These are phyloP conservation scores for Cryptoprocta ferox DNA, from an alignment of 2,797 vertebrate genomes.

Conservation along the genomic window DNA sequence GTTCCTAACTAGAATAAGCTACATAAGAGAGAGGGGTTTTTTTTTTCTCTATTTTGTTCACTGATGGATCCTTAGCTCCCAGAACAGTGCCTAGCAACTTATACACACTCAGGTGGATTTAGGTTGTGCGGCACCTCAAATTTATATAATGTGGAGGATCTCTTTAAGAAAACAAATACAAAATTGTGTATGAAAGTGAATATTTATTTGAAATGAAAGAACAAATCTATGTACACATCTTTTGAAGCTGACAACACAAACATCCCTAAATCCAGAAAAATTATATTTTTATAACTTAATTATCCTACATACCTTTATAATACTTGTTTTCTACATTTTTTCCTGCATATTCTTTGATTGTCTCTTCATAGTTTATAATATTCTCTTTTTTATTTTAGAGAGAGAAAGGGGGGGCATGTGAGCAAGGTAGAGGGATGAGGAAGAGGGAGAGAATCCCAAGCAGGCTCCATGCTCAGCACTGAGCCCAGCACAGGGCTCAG, in stretches of 20 bases:
- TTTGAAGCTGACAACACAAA: slow-evolving; percentile 7
- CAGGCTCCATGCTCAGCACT: too few relatives aligned
- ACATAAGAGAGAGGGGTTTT: background rate
- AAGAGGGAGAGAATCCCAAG: too few relatives aligned
- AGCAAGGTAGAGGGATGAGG: too few relatives aligned
- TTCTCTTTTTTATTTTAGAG: too few relatives aligned
- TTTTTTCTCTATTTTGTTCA: background rate
- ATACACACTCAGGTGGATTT: background rate
- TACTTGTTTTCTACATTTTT: background rate
- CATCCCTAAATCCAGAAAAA: slow-evolving; percentile 15
- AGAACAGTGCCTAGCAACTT: background rate
- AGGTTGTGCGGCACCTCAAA: background rate
- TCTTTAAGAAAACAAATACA: background rate
- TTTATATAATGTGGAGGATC: background rate
- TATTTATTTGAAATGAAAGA: slow-evolving; percentile 9
- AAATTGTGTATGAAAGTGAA: background rate
- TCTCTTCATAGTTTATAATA: background rate
- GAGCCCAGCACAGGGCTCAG: too few relatives aligned
- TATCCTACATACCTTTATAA: background rate
- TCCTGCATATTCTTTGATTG: background rate
- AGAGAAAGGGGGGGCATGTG: too few relatives aligned
- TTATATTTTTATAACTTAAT: background rate
- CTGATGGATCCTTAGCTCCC: background rate
- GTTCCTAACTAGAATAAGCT: background rate
- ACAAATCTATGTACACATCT: background rate